Conservation (phyloP, 2,113 vertebrate species). For the Mustela nigripes region DNA sequence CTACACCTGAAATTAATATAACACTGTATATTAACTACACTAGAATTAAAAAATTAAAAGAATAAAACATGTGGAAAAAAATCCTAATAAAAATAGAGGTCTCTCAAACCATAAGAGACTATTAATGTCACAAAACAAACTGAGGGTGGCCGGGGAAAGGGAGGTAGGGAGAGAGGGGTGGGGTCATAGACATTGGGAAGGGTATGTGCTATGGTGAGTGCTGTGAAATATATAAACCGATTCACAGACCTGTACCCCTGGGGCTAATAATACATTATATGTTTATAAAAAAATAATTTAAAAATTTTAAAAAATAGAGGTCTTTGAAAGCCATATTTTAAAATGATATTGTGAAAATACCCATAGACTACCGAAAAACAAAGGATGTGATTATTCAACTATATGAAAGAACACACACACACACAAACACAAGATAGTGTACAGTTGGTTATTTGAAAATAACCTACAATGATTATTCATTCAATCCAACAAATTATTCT, state of each 20-base stretch:
- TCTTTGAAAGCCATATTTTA: not conserved
- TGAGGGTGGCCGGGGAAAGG: too few relatives aligned
- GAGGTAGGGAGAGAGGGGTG: too few relatives aligned
- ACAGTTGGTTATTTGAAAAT: not conserved
- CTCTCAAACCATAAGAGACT: too few relatives aligned
- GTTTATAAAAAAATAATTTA: too few relatives aligned
- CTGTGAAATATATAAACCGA: too few relatives aligned
- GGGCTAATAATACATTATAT: too few relatives aligned
- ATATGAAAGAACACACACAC: not conserved
- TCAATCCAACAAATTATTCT: not conserved
- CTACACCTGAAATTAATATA: not conserved
- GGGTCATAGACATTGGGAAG: too few relatives aligned
- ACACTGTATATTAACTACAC: not conserved
- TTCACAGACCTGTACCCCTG: too few relatives aligned
- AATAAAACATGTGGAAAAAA: not conserved
- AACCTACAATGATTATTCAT: not conserved
- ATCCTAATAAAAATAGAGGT: not conserved
- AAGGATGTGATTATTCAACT: not conserved
- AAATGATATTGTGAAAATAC: slow-evolving; percentile 22
- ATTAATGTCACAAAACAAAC: too few relatives aligned
- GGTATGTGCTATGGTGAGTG: too few relatives aligned
- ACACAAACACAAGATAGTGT: not conserved
- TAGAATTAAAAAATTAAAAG: not conserved
- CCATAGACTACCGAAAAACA: not conserved
- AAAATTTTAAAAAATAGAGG: too few relatives aligned